A percentile compares a stretch with the other conserved stretches of the same genome.
Evolutionary conservation across 2,113 vertebrate species (phyloP).

Genomic region (Pelobates fuscus): DNA sequence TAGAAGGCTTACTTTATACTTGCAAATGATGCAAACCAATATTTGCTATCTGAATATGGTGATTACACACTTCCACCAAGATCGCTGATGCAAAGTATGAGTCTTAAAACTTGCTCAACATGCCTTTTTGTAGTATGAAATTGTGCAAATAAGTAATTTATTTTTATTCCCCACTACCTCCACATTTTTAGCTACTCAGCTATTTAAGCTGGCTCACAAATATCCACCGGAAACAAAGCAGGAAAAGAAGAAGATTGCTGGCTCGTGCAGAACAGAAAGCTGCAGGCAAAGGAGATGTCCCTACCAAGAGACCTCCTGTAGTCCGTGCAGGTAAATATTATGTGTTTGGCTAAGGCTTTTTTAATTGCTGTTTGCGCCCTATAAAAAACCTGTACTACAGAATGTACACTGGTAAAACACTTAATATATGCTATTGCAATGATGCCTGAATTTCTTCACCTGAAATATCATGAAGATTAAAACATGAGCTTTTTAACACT

Average conservation of each 20-base stretch:
- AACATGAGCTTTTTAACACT: slow-evolving; percentile 88
- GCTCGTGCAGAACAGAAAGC: slow-evolving; percentile 96
- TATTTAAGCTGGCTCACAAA: slow-evolving; percentile 97
- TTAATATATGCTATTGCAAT: slow-evolving; percentile 68
- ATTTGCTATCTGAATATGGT: slow-evolving; percentile 64
- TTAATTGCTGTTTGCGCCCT: not conserved
- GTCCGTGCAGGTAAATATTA: slow-evolving; percentile 80
- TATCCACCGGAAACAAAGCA: slow-evolving; percentile 95
- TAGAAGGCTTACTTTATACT: not conserved
- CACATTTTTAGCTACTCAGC: slow-evolving; percentile 80
- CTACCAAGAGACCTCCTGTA: slow-evolving; percentile 89
- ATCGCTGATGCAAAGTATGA: slow-evolving; percentile 70
- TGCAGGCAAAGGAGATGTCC: slow-evolving; percentile 88
- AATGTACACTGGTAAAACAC: too few species aligned
- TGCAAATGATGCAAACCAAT: slow-evolving; percentile 63
- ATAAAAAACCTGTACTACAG: too few species aligned
- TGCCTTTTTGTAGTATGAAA: not conserved
- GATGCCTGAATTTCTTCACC: slow-evolving; percentile 83
- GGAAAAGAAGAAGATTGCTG: slow-evolving; percentile 90
- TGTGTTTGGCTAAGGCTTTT: not conserved
- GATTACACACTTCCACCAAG: slow-evolving; percentile 71
- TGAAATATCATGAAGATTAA: slow-evolving; percentile 67
- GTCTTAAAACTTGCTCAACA: not conserved
- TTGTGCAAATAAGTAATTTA: not conserved
- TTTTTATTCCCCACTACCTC: not conserved